A percentile compares a stretch with the other conserved stretches of the same genome.
phyloP scores from a whole-genome alignment of 1,140 invertebrate genomes.

The Hyposmocoma kahamanoa region DNA sequence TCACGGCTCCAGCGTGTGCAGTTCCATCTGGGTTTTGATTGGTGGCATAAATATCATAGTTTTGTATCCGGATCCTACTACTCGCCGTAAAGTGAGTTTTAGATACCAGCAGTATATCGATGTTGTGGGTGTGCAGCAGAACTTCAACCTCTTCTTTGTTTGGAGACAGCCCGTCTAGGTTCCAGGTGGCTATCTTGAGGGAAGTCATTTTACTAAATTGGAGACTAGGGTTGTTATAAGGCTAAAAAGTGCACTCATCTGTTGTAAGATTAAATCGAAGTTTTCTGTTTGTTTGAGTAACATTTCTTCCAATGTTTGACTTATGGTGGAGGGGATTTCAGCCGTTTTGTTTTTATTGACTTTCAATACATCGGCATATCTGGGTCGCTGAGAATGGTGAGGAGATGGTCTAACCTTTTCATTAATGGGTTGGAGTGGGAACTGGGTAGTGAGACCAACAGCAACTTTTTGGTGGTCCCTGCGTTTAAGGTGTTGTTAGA shows the following conservation, averaged over 20 bases:
- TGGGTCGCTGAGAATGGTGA: neutral
- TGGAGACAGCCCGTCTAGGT: neutral
- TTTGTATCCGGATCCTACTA: neutral
- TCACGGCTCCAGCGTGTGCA: neutral
- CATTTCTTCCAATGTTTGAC: neutral
- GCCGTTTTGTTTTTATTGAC: neutral
- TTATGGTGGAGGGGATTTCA: neutral
- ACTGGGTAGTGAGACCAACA: neutral
- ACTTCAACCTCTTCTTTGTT: neutral
- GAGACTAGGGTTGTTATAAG: conserved; percentile 16
- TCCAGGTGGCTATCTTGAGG: conserved; percentile 10
- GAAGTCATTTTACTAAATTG: conserved; percentile 2
- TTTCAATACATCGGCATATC: neutral
- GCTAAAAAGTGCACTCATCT: conserved; percentile 20
- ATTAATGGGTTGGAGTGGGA: neutral
- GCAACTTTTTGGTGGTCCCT: neutral
- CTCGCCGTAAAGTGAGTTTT: neutral
- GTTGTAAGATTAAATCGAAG: conserved; percentile 16
- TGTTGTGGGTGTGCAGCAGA: neutral
- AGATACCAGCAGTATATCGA: neutral
- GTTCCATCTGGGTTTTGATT: neutral
- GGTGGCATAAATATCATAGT: neutral
- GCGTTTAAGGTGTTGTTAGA: neutral
- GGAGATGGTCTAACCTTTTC: neutral
- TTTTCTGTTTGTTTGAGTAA: conserved; percentile 11